phyloP scores from a whole-genome alignment of 2,113 vertebrate species.

The Suricata suricatta region DNA sequence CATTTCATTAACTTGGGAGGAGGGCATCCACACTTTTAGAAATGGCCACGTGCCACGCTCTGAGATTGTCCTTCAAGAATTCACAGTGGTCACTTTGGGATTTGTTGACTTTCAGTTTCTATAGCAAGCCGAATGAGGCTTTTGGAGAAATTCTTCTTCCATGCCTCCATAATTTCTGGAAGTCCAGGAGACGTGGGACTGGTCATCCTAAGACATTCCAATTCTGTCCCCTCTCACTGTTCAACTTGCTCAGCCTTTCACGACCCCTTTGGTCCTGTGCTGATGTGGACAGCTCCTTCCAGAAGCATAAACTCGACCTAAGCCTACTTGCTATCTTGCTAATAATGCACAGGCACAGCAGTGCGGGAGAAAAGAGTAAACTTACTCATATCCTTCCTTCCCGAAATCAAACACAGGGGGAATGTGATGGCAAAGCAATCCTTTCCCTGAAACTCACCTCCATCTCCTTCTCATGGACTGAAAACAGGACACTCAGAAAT shows the following conservation, averaged over 20 bases:
- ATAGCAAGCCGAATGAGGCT: neutral
- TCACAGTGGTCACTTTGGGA: neutral
- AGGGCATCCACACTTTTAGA: neutral
- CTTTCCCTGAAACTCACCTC: neutral
- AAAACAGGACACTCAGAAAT: neutral
- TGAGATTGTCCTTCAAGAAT: neutral
- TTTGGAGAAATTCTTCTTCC: neutral
- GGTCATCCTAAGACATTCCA: neutral
- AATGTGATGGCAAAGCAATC: conserved; percentile 11
- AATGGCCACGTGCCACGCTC: neutral
- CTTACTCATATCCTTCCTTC: neutral
- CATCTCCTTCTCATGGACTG: neutral
- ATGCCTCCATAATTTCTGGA: neutral
- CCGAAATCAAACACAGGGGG: neutral
- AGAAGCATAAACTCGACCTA: neutral
- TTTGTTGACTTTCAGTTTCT: conserved; percentile 12
- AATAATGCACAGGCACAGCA: neutral
- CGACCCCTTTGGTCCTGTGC: neutral
- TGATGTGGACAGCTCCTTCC: conserved; percentile 35
- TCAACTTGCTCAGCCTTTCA: neutral
- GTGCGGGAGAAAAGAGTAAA: neutral
- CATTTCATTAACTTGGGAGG: neutral
- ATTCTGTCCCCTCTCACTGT: neutral
- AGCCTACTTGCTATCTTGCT: neutral
- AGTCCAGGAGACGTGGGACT: neutral